These are phyloP conservation scores for Vollenhovia emeryi DNA, from an alignment of 1,140 invertebrate species.

Conservation along the genomic window DNA sequence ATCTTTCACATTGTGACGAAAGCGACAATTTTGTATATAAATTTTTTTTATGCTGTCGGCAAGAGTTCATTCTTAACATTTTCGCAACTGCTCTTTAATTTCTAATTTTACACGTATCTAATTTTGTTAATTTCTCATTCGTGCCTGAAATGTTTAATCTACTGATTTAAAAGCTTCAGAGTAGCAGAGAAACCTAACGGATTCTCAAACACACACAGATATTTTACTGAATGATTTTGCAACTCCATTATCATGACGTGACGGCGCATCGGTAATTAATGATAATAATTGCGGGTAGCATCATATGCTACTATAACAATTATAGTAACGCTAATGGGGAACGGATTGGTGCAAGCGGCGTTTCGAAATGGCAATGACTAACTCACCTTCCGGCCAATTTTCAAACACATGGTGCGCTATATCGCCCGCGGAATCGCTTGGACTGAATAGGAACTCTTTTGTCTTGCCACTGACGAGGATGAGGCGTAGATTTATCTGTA, in stretches of 20 bases:
- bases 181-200: not conserved
- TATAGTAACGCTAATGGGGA: conserved; percentile 27
- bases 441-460: conserved; percentile 99
- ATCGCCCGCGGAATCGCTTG: conserved; percentile 98
- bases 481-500: conserved; percentile 97
- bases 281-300: conserved; percentile 26
- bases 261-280: conserved; percentile 25
- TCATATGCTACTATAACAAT: conserved; percentile 19
- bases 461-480: conserved; percentile 99
- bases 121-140: not conserved
- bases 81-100: not conserved
- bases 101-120: not conserved
- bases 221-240: conserved; percentile 10
- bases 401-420: conserved; percentile 99
- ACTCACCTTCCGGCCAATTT: conserved; percentile 97
- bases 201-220: not conserved
- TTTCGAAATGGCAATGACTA: conserved; percentile 42
- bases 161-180: not conserved
- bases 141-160: not conserved
- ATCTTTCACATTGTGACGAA: not conserved
- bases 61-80: not conserved
- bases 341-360: conserved; percentile 17
- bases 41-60: too few species aligned
- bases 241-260: not conserved
- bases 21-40: too few species aligned